These are phyloP conservation scores for Lepus oiostolus DNA, from an alignment of 2,797 vertebrate species.

Conservation along the genomic window DNA sequence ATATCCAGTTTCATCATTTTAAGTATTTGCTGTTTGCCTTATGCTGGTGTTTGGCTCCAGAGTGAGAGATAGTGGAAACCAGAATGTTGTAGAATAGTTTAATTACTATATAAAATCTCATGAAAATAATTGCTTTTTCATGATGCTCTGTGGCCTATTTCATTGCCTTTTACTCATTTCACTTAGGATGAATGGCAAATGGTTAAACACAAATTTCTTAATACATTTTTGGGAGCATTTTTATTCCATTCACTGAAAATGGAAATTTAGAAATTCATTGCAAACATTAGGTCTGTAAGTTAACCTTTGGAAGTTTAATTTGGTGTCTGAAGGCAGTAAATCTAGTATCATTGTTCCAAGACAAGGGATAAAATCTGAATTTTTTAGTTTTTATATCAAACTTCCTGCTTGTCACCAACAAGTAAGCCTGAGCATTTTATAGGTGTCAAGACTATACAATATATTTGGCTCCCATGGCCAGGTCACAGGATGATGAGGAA, in stretches of 20 bases:
- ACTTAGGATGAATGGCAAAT: slow-evolving; percentile 8
- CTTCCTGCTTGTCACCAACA: slow-evolving; percentile 16
- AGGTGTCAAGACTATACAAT: slow-evolving; percentile 11
- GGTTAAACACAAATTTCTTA: not conserved
- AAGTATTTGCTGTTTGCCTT: slow-evolving; percentile 30
- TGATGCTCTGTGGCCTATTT: not conserved
- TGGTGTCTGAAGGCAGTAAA: not conserved
- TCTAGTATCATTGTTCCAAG: slow-evolving; percentile 7
- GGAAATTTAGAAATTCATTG: slow-evolving; percentile 50
- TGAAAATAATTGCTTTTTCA: slow-evolving; percentile 11
- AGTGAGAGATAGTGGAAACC: slow-evolving; percentile 1
- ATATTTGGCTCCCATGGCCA: not conserved
- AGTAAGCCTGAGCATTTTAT: not conserved
- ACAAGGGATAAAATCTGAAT: slow-evolving; percentile 28
- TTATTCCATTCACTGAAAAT: not conserved
- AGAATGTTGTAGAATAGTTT: slow-evolving; percentile 9
- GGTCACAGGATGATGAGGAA: slow-evolving; percentile 43
- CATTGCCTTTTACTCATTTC: slow-evolving; percentile 42
- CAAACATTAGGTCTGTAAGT: not conserved
- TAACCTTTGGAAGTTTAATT: slow-evolving; percentile 16
- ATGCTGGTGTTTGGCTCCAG: slow-evolving; percentile 18
- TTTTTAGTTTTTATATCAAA: slow-evolving; percentile 38
- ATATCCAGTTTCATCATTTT: slow-evolving; percentile 20
- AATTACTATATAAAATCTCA: slow-evolving; percentile 38
- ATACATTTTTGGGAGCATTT: slow-evolving; percentile 37